Base-by-base conservation (phyloP, 2,113 vertebrate species). In the Thunnus maccoyii region DNA sequence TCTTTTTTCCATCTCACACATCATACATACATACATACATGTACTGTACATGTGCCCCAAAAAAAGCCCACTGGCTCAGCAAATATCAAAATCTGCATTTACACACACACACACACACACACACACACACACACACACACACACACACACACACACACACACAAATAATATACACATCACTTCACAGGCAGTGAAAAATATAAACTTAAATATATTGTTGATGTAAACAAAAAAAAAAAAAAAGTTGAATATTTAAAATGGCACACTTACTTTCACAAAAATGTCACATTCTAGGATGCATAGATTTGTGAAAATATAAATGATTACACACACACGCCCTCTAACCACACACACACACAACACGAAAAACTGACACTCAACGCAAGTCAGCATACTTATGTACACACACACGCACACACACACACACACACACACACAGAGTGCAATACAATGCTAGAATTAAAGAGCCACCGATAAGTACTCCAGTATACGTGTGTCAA, bases 391-490 rank as follows among this genome's bases (percentile, higher is more conserved):
- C 75, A 76, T 47, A 82, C 60, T 41, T 41, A 41, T 30, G 4
- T 30, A 36, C 2, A 41, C 9, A 41, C 78, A 70, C 63, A 70
- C 63, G 16, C 57, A 70, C 76, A 76, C 70, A 62, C 63, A 67
- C 60, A 63, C 61, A 60, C 22, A 72, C 41, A 76, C 52, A 71
- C 54, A 61, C 68, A 69, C 58, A 66, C 72, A 76, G 50, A 66
- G 89, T 90, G 90, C 92, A 92, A 93, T 82, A 89, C 85, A 58
- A 89, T 67, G 91, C 89, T 56, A 83, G 69, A 77, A 86, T 87
- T 73, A 69, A 86, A 86, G 86, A 91, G 88, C 83, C 81, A 91
- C 89, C 18, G 61, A 84, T 72, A 73, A 82, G 32, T 52, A 73
- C 46, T 85, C 77, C 76, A 56, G 61, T 82, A 64, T 16, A 52